These are phyloP conservation scores for Protobothrops flavoviridis DNA, from an alignment of 2,113 vertebrate species.

Conservation along the genomic window DNA sequence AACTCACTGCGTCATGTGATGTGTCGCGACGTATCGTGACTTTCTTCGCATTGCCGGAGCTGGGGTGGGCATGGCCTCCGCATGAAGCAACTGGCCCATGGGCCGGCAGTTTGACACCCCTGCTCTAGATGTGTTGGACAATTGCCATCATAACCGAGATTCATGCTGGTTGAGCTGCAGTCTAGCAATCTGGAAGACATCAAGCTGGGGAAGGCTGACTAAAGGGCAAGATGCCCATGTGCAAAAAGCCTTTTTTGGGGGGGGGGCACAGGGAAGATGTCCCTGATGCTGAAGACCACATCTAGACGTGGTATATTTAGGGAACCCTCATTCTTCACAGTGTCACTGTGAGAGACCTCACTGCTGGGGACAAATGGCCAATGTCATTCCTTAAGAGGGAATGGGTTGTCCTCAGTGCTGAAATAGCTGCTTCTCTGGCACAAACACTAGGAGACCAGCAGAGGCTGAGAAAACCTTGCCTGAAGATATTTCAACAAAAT, in stretches of 20 bases:
- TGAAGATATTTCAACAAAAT: background rate
- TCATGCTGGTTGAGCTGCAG: background rate
- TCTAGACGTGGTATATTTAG: background rate
- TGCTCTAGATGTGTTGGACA: background rate
- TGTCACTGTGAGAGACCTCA: background rate
- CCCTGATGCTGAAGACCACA: background rate
- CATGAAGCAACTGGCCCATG: no score
- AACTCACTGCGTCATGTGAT: no score
- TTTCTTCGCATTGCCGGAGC: no score
- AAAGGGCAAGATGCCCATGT: background rate
- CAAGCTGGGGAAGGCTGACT: background rate
- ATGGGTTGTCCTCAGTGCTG: background rate
- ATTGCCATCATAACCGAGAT: background rate
- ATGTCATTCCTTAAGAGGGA: background rate
- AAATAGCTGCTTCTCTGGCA: background rate
- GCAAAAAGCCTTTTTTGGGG: background rate
- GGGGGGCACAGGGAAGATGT: background rate
- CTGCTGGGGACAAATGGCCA: background rate
- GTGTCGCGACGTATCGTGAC: no score
- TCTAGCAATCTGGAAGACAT: background rate
- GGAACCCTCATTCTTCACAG: background rate
- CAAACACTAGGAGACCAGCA: background rate
- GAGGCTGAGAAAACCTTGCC: background rate
- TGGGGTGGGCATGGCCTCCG: no score
- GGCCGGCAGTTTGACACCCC: background rate